Evolutionary conservation across 2,888 invertebrate species (phyloP).

Genomic region (Coelogynopora nodosa): DNA sequence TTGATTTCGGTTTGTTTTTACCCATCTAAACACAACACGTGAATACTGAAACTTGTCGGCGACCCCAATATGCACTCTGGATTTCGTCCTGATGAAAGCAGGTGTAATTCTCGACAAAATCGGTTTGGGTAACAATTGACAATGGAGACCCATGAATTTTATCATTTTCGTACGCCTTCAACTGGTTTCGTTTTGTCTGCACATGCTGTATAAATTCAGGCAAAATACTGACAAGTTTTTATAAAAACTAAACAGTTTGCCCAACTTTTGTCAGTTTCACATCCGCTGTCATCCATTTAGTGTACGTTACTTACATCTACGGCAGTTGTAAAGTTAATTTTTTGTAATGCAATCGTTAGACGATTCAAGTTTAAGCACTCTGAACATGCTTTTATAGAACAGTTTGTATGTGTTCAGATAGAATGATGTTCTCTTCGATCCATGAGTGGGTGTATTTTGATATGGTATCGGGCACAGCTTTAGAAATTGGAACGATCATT

Average conservation of each 20-base stretch:
- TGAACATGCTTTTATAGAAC: constrained; percentile 29
- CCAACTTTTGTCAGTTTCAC: constrained; percentile 28
- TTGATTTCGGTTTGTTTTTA: neutral
- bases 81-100: neutral
- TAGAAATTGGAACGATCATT: constrained; percentile 10
- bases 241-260: constrained; percentile 13
- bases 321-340: constrained; percentile 17
- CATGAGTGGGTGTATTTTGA: constrained; percentile 24
- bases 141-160: neutral
- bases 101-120: neutral
- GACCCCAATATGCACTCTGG: too few species aligned
- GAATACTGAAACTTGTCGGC: neutral
- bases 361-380: constrained; percentile 24
- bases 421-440: constrained; percentile 15
- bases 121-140: neutral
- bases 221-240: constrained; percentile 7
- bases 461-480: constrained; percentile 25
- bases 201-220: neutral
- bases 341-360: constrained; percentile 13
- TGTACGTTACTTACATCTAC: constrained; percentile 6
- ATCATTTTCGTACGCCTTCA: neutral
- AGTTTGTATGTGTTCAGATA: constrained; percentile 21
- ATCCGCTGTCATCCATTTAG: constrained; percentile 18
- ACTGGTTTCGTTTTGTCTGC: neutral
- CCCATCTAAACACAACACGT: neutral